A percentile compares a stretch with the other conserved stretches of the same genome.
Conservation (phyloP, 2,888 invertebrate genomes). For the Steinernema carpocapsae region DNA sequence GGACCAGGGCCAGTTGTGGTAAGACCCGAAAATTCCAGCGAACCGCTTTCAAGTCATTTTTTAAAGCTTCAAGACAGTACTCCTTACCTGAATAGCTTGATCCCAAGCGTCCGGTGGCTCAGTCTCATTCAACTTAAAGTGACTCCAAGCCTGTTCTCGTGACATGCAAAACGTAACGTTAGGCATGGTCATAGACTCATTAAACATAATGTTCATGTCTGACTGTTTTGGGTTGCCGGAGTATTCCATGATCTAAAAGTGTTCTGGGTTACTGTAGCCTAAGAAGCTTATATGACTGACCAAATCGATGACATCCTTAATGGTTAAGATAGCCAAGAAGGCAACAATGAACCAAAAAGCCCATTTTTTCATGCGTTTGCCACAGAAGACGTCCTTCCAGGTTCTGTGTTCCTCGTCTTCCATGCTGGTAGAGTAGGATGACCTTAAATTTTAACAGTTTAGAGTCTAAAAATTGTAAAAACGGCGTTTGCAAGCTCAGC, state of each 20-base stretch:
- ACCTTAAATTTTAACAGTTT: background rate
- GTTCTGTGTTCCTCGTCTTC: constrained; percentile 41
- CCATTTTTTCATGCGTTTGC: constrained; percentile 57
- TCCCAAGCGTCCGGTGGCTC: constrained; percentile 63
- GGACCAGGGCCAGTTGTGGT: too few species aligned
- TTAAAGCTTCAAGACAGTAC: too few species aligned
- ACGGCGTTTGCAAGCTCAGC: too few species aligned
- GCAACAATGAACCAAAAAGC: constrained; percentile 65
- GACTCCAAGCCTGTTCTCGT: constrained; percentile 63
- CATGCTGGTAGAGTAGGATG: constrained; percentile 37
- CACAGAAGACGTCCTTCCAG: constrained; percentile 55
- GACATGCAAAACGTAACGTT: constrained; percentile 68
- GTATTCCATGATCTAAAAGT: constrained; percentile 60
- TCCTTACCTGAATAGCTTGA: constrained; percentile 53
- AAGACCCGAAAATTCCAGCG: too few species aligned
- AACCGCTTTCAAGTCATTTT: too few species aligned
- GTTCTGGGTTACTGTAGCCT: background rate
- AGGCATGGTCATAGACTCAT: constrained; percentile 67
- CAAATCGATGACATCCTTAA: constrained; percentile 63
- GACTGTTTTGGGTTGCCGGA: constrained; percentile 62
- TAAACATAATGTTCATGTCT: constrained; percentile 66
- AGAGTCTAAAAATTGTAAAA: too few species aligned
- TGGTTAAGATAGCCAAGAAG: constrained; percentile 64
- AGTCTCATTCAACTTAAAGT: constrained; percentile 59
- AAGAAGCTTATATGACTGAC: constrained; percentile 46